Conservation (phyloP, 2,888 invertebrate genomes). For the Patella caerulea region DNA sequence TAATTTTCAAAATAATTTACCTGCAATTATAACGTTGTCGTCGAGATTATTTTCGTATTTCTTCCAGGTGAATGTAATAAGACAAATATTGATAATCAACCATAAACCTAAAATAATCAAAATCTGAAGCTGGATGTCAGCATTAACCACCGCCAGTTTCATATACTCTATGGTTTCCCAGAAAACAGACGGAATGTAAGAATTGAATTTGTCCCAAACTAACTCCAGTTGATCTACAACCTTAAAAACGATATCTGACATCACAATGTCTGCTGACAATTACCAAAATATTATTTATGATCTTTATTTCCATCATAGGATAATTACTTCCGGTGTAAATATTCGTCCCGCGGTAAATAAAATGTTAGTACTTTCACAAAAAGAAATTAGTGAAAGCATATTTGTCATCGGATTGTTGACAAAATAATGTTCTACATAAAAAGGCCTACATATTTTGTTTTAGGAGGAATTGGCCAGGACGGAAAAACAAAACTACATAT, state of each 20-base stretch:
- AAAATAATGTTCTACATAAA: no score
- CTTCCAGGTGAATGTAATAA: slow-evolving; percentile 83
- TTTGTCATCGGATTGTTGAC: no score
- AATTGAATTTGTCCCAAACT: neutral
- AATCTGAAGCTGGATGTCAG: slow-evolving; percentile 51
- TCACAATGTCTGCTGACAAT: neutral
- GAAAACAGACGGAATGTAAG: neutral
- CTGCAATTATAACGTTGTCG: slow-evolving; percentile 1
- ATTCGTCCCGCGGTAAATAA: neutral
- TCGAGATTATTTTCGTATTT: slow-evolving; percentile 41
- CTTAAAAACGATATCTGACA: neutral
- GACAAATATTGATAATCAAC: slow-evolving; percentile 47
- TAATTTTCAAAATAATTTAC: no score
- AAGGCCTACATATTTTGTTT: no score
- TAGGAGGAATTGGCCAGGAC: no score
- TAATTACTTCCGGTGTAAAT: slow-evolving; percentile 1
- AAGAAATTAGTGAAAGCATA: no score
- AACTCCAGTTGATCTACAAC: neutral
- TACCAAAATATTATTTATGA: no score
- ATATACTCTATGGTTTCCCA: neutral
- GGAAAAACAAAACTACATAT: no score
- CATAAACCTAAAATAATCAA: slow-evolving; percentile 46
- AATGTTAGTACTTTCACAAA: no score
- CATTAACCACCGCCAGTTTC: slow-evolving; percentile 1
- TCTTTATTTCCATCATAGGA: no score